phyloP scores from a whole-genome alignment of 2,113 vertebrate species.

The Petrocephalus zakoni region DNA sequence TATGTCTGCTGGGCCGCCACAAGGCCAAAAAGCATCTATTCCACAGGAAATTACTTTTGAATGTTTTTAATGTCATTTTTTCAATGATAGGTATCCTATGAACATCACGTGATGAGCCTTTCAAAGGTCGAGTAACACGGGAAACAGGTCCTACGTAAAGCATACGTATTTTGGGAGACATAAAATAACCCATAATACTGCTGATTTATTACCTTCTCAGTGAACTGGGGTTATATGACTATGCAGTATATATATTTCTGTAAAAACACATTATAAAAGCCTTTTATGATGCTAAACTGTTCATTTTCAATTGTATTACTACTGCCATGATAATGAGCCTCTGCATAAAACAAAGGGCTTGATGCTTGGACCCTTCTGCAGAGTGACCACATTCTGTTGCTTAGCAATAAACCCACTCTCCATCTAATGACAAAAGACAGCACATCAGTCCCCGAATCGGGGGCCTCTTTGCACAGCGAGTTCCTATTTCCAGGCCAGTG shows the following conservation, averaged over 20 bases:
- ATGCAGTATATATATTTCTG: not conserved
- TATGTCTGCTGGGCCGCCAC: not conserved
- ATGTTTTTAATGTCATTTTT: not conserved
- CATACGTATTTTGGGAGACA: too few species aligned
- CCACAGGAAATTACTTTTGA: not conserved
- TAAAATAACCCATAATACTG: not conserved
- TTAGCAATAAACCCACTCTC: slow-evolving; percentile 22
- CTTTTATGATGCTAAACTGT: not conserved
- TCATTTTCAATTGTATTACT: not conserved
- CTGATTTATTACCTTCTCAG: not conserved
- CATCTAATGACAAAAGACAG: slow-evolving; percentile 29
- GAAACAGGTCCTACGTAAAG: not conserved
- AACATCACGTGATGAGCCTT: not conserved
- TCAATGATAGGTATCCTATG: not conserved
- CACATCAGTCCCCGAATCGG: slow-evolving; percentile 51
- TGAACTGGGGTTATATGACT: not conserved
- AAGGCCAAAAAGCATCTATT: not conserved
- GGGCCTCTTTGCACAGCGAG: slow-evolving; percentile 33
- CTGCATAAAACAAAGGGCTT: not conserved
- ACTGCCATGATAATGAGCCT: not conserved
- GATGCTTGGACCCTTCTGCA: not conserved
- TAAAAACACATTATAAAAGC: not conserved
- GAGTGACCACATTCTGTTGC: slow-evolving; percentile 7
- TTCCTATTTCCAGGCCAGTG: slow-evolving; percentile 50
- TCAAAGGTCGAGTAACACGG: not conserved